Evolutionary conservation across 2,888 invertebrate genomes (phyloP), one percentile per base, ranked within the genome.

Genomic region (Nineta flava): DNA sequence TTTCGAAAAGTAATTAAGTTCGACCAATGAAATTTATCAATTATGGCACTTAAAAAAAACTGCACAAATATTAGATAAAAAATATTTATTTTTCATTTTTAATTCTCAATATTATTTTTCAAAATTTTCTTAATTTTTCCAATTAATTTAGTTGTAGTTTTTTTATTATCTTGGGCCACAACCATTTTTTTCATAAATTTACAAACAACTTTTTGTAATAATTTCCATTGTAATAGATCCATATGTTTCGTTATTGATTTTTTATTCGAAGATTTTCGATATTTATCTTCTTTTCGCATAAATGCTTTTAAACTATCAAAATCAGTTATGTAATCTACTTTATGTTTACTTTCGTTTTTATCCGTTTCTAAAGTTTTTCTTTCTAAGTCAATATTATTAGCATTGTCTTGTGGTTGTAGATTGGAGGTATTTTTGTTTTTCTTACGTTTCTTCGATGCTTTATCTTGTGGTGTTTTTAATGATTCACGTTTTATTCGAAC

Each of bases 141-240:
- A 38, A 38, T 38, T 38, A 38, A 13, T 38, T 38, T 38, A 10
- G n/a, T n/a, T 38, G n/a, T 38, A 13, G n/a, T 4, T 38, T 38
- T n/a, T 6, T 13, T 48, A 45, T 50, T 47, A 51, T 21, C 12
- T 49, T 41, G 16, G 5, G 7, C 26, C 26, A 7, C 7, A 26
- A 26, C 26, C 26, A 61, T 50, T 53, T 61, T 59, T 7, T 63
- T 56, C 16, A 61, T 43, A 10, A 70, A 57, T 57, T 66, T 67
- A 3, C 60, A 53, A 13, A 71, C 53, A 38, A 64, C 61, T 19
- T 60, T 67, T 60, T 67, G 72, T 12, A 75, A 59, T 45, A 70
- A 65, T 57, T 72, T 72, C 75, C 74, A 76, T 53, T 73, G 73
- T 66, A 75, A 70, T 49, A 75, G 71, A 54, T 72, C 71, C 35